phyloP scores from a whole-genome alignment of 2,797 vertebrate genomes.

The Anisognathus igniventris region DNA sequence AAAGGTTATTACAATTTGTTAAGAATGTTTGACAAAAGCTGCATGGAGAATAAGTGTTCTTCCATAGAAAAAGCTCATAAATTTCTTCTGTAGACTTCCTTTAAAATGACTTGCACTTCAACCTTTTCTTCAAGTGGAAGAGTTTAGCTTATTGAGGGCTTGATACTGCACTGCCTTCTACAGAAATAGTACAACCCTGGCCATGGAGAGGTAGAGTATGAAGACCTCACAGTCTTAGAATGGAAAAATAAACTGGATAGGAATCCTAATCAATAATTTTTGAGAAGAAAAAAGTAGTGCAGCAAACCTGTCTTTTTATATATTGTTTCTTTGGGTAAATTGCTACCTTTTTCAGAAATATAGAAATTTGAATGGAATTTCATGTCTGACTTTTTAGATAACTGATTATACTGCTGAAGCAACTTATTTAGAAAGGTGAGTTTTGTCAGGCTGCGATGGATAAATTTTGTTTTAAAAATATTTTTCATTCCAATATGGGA shows the following conservation, averaged over 20 bases:
- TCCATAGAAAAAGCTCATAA: slow-evolving; percentile 62
- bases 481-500: neutral
- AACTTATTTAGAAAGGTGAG: neutral
- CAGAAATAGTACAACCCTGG: neutral
- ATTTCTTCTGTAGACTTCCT: slow-evolving; percentile 56
- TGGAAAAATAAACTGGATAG: neutral
- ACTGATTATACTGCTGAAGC: neutral
- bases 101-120: slow-evolving; percentile 51
- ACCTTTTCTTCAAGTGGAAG: slow-evolving; percentile 17
- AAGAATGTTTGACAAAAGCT: slow-evolving; percentile 72
- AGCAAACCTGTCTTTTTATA: neutral
- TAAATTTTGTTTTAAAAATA: neutral
- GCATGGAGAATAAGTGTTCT: slow-evolving; percentile 58
- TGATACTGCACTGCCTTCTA: neutral
- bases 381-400: neutral
- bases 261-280: neutral
- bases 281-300: neutral
- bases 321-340: neutral
- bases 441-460: neutral
- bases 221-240: neutral
- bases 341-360: neutral
- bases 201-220: neutral
- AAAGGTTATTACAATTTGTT: slow-evolving; percentile 71
- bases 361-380: neutral
- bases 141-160: neutral